Conservation (phyloP, 2,797 vertebrate species). For the Setipinna tenuifilis region DNA sequence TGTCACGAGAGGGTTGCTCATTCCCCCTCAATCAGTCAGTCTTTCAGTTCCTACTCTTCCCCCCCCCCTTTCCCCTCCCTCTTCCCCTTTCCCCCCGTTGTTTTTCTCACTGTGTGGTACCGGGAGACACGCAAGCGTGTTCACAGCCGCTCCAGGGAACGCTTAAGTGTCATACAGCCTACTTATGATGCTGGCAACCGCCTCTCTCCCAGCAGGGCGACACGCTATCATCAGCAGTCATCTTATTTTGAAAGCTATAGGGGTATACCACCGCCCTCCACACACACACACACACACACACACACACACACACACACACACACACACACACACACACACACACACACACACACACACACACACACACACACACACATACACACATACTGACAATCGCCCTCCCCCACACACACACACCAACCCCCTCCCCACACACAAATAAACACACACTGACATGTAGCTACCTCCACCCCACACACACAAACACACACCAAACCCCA, state of each 20-base stretch:
- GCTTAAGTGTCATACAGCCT: constrained; percentile 49
- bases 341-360: no score
- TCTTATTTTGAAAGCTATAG: constrained; percentile 19
- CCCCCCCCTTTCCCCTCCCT: neutral
- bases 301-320: no score
- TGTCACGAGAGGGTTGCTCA: constrained; percentile 23
- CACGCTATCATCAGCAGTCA: constrained; percentile 49
- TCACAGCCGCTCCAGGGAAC: neutral
- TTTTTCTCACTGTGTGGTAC: neutral
- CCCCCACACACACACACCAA: no score
- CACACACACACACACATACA: no score
- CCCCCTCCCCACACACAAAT: no score
- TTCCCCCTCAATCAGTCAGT: constrained; percentile 22
- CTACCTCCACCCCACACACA: neutral
- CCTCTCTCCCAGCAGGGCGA: constrained; percentile 33
- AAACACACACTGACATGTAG: no score
- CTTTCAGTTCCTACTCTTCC: neutral
- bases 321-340: no score
- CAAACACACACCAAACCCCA: neutral
- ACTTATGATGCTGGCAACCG: constrained; percentile 32
- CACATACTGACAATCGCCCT: no score
- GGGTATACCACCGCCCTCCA: neutral
- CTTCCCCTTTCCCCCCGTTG: constrained; percentile 3
- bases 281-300: no score
- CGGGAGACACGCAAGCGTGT: neutral